A percentile compares a stretch with the other conserved stretches of the same genome.
These are phyloP conservation scores for Rosalia funebris DNA, from an alignment of 2,888 invertebrate genomes.

Conservation along the genomic window DNA sequence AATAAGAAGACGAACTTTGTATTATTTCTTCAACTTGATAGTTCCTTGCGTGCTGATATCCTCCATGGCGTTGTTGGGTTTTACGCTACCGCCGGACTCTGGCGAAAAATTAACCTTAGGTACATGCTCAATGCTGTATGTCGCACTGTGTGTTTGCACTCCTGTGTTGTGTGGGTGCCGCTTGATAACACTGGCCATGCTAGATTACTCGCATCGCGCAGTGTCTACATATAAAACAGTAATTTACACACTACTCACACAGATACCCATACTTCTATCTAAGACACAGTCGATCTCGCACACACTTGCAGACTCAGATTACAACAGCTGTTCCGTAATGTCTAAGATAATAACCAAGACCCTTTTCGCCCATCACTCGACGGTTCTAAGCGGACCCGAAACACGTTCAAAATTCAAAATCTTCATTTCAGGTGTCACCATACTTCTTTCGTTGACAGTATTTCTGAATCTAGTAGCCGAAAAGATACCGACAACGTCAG, in stretches of 20 bases:
- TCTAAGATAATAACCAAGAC: constrained; percentile 15
- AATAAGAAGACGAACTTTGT: constrained; percentile 94
- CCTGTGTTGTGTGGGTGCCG: constrained; percentile 54
- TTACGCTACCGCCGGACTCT: constrained; percentile 97
- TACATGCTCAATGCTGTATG: constrained; percentile 65
- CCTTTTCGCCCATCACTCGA: constrained; percentile 38
- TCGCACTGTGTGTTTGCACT: constrained; percentile 52
- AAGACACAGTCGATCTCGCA: constrained; percentile 16
- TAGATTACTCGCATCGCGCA: constrained; percentile 29
- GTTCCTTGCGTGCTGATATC: constrained; percentile 99
- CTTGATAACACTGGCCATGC: constrained; percentile 35
- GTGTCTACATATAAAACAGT: constrained; percentile 22
- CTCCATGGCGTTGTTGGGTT: constrained; percentile 97
- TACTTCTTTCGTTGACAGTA: constrained; percentile 96
- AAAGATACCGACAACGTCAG: constrained; percentile 91
- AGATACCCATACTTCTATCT: constrained; percentile 5
- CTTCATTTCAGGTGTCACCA: constrained; percentile 88
- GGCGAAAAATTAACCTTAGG: constrained; percentile 96
- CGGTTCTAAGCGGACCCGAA: constrained; percentile 44
- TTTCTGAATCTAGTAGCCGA: constrained; percentile 98
- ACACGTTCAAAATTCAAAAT: constrained; percentile 63
- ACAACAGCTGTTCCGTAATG: constrained; percentile 21
- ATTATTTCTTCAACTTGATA: constrained; percentile 99
- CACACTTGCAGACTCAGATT: constrained; percentile 29
- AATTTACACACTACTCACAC: constrained; percentile 17